A percentile compares a stretch with the other conserved stretches of the same genome.
These are phyloP conservation scores for Cranoglanis bouderius DNA, from an alignment of 2,113 vertebrate genomes.

Conservation along the genomic window DNA sequence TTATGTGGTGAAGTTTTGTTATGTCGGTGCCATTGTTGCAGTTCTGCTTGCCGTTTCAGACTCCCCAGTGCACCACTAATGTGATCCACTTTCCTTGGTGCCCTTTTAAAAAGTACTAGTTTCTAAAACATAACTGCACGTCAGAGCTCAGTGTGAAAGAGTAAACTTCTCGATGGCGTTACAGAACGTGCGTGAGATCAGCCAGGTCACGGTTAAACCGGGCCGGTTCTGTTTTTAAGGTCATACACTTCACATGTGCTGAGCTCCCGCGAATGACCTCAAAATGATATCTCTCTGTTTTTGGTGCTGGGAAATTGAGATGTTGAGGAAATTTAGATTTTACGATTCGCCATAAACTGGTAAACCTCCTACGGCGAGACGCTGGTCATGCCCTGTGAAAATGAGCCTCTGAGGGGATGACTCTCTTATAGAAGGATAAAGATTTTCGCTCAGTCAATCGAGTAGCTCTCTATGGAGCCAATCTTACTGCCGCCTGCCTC, in stretches of 20 bases:
- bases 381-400: slow-evolving; percentile 36
- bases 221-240: slow-evolving; percentile 9
- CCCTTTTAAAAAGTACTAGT: background rate
- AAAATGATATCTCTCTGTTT: background rate
- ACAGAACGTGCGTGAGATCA: background rate
- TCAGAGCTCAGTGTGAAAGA: background rate
- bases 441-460: slow-evolving; percentile 40
- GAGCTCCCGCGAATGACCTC: background rate
- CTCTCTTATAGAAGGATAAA: slow-evolving; percentile 46
- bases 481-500: slow-evolving; percentile 19
- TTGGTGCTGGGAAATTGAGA: slow-evolving; percentile 35
- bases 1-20: slow-evolving; percentile 3
- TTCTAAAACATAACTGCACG: background rate
- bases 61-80: background rate
- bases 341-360: slow-evolving; percentile 39
- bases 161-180: background rate
- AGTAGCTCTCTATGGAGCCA: slow-evolving; percentile 21
- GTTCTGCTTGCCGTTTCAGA: background rate
- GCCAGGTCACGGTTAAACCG: background rate
- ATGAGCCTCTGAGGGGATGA: slow-evolving; percentile 34
- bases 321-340: slow-evolving; percentile 41
- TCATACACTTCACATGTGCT: background rate
- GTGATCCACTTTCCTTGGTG: background rate
- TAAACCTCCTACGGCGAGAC: slow-evolving; percentile 35
- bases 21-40: background rate